Conservation (phyloP, 2,113 vertebrate genomes). For the Ardeotis arabs region DNA sequence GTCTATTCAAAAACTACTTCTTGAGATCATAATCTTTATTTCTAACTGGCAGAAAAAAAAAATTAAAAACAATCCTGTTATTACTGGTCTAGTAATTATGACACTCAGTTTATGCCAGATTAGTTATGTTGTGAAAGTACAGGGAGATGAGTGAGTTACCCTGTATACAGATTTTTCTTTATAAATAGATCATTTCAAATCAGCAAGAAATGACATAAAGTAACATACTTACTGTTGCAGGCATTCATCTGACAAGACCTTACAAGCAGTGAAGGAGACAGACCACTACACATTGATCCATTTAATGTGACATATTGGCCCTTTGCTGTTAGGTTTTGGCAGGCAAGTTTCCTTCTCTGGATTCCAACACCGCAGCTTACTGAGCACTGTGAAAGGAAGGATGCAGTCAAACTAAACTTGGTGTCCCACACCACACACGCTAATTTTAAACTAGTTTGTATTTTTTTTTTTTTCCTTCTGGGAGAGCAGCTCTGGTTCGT, state of each 20-base stretch:
- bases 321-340: conserved; percentile 78
- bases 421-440: neutral
- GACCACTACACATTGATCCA: conserved; percentile 70
- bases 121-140: neutral
- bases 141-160: neutral
- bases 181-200: neutral
- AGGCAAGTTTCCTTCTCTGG: conserved; percentile 82
- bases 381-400: conserved; percentile 82
- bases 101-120: neutral
- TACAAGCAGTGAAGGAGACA: conserved; percentile 74
- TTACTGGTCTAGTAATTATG: neutral
- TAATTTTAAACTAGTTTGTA: neutral
- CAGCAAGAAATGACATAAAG: neutral
- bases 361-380: conserved; percentile 87
- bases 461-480: neutral
- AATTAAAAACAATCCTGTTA: neutral
- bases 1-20: neutral
- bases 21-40: neutral
- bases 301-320: conserved; percentile 77
- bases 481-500: neutral
- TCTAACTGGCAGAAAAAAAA: neutral
- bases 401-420: neutral
- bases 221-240: conserved; percentile 84
- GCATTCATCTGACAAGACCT: conserved; percentile 83
- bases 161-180: neutral